These are phyloP conservation scores for Anguilla obscura DNA, from an alignment of 2,797 vertebrate genomes.

Conservation along the genomic window DNA sequence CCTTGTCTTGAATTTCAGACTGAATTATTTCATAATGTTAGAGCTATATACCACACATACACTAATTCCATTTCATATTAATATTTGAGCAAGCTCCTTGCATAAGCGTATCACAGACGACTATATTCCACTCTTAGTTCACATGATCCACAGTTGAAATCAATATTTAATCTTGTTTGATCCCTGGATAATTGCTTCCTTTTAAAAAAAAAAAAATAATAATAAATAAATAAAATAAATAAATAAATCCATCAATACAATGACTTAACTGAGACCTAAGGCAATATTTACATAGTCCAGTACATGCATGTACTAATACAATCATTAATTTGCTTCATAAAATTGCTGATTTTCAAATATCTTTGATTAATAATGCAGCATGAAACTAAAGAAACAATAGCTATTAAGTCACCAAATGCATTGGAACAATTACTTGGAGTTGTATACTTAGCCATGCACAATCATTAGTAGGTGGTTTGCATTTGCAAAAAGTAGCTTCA, in stretches of 20 bases:
- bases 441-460: not conserved
- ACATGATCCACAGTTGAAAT: slow-evolving; percentile 12
- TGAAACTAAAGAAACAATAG: not conserved
- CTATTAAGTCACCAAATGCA: not conserved
- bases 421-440: not conserved
- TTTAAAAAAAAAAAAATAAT: not conserved
- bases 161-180: slow-evolving; percentile 29
- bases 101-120: slow-evolving; percentile 10
- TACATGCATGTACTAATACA: not conserved
- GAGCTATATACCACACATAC: slow-evolving; percentile 15
- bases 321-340: not conserved
- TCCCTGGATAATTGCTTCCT: slow-evolving; percentile 1
- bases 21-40: slow-evolving; percentile 17
- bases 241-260: not conserved
- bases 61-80: slow-evolving; percentile 28
- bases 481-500: not conserved
- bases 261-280: not conserved
- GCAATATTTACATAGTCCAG: slow-evolving; percentile 5
- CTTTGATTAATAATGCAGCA: not conserved
- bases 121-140: slow-evolving; percentile 18
- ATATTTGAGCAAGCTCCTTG: slow-evolving; percentile 28
- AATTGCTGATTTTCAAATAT: not conserved
- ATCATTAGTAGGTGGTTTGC: not conserved
- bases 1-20: slow-evolving; percentile 24
- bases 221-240: no score